These are phyloP conservation scores for Bombyx huttoni DNA, from an alignment of 2,888 invertebrate genomes.

Conservation along the genomic window DNA sequence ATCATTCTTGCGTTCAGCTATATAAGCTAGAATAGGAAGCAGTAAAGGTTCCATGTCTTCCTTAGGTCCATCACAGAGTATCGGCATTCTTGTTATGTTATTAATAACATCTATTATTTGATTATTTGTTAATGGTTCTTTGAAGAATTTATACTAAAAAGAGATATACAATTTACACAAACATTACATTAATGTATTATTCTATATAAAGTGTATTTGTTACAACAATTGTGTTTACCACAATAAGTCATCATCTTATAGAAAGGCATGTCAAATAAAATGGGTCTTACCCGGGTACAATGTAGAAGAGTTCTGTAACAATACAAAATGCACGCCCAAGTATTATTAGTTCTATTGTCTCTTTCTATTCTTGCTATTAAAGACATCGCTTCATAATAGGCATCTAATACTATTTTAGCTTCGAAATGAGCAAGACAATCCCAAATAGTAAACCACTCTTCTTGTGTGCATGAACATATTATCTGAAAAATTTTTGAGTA, in stretches of 20 bases:
- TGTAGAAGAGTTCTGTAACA: conserved; percentile 41
- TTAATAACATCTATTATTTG: conserved; percentile 28
- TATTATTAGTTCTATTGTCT: conserved; percentile 23
- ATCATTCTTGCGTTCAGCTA: conserved; percentile 31
- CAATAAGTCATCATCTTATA: no score
- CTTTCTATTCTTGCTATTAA: conserved; percentile 28
- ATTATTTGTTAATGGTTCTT: conserved; percentile 28
- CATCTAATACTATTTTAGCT: conserved; percentile 20
- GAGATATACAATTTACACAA: not conserved
- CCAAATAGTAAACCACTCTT: conserved; percentile 52
- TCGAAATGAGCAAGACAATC: conserved; percentile 27
- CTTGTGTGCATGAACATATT: conserved; percentile 31
- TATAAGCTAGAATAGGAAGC: conserved; percentile 40
- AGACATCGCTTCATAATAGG: conserved; percentile 30
- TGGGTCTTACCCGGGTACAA: conserved; percentile 34
- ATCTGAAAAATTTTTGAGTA: conserved; percentile 23
- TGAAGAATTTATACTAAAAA: conserved; percentile 51
- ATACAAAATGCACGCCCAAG: conserved; percentile 38
- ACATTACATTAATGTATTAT: not conserved
- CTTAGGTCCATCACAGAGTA: conserved; percentile 20
- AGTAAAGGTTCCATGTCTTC: conserved; percentile 28
- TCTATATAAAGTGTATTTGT: not conserved
- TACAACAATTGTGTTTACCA: no score
- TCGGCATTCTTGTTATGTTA: conserved; percentile 24
- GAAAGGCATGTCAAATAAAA: not conserved